Evolutionary conservation across 2,888 invertebrate genomes (phyloP), one percentile per base, ranked within the genome.

Genomic region (Caenorhabditis parvicauda): DNA sequence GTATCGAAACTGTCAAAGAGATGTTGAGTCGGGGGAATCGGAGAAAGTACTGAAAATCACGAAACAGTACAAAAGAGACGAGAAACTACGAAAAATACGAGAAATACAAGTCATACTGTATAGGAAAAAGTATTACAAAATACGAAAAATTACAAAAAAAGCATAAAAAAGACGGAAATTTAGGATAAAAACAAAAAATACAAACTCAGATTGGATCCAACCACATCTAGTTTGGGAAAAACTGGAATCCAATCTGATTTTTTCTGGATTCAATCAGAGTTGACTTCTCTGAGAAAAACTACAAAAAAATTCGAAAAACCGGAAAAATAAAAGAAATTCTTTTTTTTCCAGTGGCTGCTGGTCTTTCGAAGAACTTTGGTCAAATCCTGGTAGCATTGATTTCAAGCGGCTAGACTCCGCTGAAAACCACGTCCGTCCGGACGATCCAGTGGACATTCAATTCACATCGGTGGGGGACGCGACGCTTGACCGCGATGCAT

Each of bases 391-490:
- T 5, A 73, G 63, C 6, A 72, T 77, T 12, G 76, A 80, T 5
- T 59, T 76, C 12, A 56, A 69, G 25, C 56, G 67, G n/a, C 71
- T 86, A 21, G 67, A 79, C n/a, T 76, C 83, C 37, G 76, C 85
- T 55, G 87, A 88, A 76, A 68, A 82, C 0, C 69, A 80, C 0
- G 84, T 90, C 12, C 85, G 87, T 38, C 87, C 89, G 39, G 88
- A 89, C 79, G 86, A 86, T 32, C 86, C 87, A 0, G 87, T 87
- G 70, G 89, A 89, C 79, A 88, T 92, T 67, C 84, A 76, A 59
- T 75, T 72, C 66, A 76, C 76, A 21, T 64, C 66, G 19, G 72
- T 70, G 21, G 29, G 61, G 53, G n/a, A 5, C n/a, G 42, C n/a
- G 3, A 19, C 17, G 29, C 14, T 14, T 14, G 14, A 49, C 48